Evolutionary conservation across 2,797 vertebrate genomes (phyloP), one percentile per base, ranked within the genome.

Genomic region (Phataginus tetradactyla): DNA sequence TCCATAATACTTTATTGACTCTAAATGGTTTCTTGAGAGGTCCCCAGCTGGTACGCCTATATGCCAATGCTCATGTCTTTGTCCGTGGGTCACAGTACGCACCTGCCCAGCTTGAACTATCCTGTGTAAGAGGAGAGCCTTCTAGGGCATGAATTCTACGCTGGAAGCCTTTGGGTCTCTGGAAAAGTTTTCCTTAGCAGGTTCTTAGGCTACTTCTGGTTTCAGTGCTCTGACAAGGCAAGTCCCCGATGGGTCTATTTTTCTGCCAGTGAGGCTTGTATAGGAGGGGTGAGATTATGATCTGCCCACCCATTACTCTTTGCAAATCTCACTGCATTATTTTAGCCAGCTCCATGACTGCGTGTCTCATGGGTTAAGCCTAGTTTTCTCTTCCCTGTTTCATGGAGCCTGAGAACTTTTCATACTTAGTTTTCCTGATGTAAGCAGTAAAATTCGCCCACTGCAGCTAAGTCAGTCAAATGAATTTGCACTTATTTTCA

Each of bases 401-500:
- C 37, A 13, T 9, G 77, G 10, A 39, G 21, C 74, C 71, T 55
- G 61, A 55, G 45, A 80, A 72, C 39, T 69, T 7, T 59, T 51
- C 10, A n/a, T 84, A 20, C 21, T 74, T 63, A 68, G 32, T 39
- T 75, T 78, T 91, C 86, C 79, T 34, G 9, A 25, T 51, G 10
- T 89, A 80, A 78, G 49, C 84, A 71, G 95, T 84, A 51, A 92
- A 90, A 95, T 96, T 91, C 88, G 81, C 49, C 63, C 74, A 85
- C 17, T 68, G 84, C 57, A 39, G 59, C 91, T 95, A 94, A 93
- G 95, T 74, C 61, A 71, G 59, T 96, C 94, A 91, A 81, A 90
- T 95, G 72, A 75, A 83, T 96, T 97, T 96, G 85, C 1, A 6
- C 17, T 86, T 87, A 72, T 87, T 91, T 98, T 97, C 92, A 63